Evolutionary conservation across 2,888 invertebrate genomes (phyloP).

Genomic region (Microctonus brassicae): DNA sequence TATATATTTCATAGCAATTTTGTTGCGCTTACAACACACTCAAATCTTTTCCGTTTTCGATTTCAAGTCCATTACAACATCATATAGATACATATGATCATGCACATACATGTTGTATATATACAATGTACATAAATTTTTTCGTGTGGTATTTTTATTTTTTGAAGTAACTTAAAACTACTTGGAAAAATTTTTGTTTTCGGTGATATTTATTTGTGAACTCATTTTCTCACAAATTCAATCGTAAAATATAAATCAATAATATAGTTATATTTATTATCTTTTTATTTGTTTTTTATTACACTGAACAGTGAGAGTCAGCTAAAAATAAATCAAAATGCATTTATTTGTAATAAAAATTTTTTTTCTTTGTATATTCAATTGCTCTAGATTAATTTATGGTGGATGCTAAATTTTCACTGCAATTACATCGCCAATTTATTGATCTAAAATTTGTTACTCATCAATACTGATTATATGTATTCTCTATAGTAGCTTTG

Average conservation of each 20-base stretch:
- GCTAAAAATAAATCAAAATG: background rate
- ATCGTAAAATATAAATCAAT: constrained; percentile 7
- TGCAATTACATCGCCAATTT: background rate
- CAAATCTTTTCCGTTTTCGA: constrained; percentile 10
- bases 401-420: background rate
- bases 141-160: constrained; percentile 9
- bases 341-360: background rate
- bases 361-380: background rate
- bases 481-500: too few relatives aligned
- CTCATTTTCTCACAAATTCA: background rate
- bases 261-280: background rate
- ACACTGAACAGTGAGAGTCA: background rate
- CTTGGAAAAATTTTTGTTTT: constrained; percentile 16
- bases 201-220: constrained; percentile 3
- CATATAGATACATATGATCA: constrained; percentile 5
- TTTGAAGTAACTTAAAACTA: constrained; percentile 20
- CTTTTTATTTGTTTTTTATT: too few relatives aligned
- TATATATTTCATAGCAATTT: constrained; percentile 36
- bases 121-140: too few relatives aligned
- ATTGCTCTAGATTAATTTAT: background rate
- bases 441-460: background rate
- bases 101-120: too few relatives aligned
- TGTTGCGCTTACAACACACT: constrained; percentile 28
- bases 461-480: background rate
- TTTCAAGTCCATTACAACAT: constrained; percentile 18